These are phyloP conservation scores for Hormiphora californensis DNA, from an alignment of 37 sponge, comb jelly and placozoan species.

Conservation along the genomic window DNA sequence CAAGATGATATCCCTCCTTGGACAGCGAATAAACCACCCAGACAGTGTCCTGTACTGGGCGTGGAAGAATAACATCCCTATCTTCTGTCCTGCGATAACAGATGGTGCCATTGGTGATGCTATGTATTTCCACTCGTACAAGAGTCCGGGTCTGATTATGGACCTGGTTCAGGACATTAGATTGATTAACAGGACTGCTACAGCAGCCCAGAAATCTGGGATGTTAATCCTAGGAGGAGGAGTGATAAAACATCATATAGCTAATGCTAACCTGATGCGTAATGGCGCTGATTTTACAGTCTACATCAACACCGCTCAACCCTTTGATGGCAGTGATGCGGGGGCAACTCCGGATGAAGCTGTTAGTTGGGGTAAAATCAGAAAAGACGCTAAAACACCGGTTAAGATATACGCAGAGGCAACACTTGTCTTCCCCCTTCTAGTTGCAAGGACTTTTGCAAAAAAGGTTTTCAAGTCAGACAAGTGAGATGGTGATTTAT, in stretches of 20 bases:
- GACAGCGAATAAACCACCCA: conserved; percentile 79
- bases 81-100: conserved; percentile 95
- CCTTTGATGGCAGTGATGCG: conserved; percentile 98
- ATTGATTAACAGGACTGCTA: conserved; percentile 70
- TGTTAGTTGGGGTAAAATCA: conserved; percentile 98
- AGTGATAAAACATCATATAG: conserved; percentile 93
- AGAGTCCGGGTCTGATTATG: conserved; percentile 80
- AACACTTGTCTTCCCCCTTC: conserved; percentile 77
- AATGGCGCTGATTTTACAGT: conserved; percentile 97
- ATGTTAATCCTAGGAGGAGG: conserved; percentile 98
- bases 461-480: too few relatives aligned
- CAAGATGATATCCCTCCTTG: conserved; percentile 79
- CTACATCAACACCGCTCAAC: conserved; percentile 93
- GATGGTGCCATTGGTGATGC: conserved; percentile 95
- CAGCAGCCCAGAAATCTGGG: conserved; percentile 77
- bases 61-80: conserved; percentile 95
- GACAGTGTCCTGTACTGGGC: conserved; percentile 97
- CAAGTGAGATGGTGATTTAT: too few relatives aligned
- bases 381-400: conserved; percentile 56
- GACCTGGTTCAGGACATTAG: conserved; percentile 93
- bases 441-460: conserved; percentile 94
- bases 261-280: conserved; percentile 96
- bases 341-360: conserved; percentile 98
- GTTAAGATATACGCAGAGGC: conserved; percentile 71
- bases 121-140: conserved; percentile 90